Percentiles rank a stretch among this genome's conserved stretches.
These are phyloP conservation scores for Pecten maximus DNA, from an alignment of 2,888 invertebrate genomes.

Conservation along the genomic window DNA sequence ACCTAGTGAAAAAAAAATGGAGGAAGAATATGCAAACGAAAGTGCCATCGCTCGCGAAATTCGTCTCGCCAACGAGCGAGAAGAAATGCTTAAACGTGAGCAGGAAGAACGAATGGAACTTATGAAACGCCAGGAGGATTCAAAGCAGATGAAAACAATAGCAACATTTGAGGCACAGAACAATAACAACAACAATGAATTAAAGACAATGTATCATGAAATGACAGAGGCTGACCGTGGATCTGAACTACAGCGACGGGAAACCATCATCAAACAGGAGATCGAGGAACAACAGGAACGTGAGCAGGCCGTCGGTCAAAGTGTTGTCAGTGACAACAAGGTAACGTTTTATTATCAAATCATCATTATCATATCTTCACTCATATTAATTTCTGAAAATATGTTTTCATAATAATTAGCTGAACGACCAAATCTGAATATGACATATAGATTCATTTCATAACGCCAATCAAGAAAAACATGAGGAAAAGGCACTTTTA, in stretches of 20 bases:
- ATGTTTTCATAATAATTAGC: too few relatives aligned
- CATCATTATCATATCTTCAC: background rate
- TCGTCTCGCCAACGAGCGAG: slow-evolving; percentile 77
- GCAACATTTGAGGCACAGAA: slow-evolving; percentile 58
- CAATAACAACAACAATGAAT: slow-evolving; percentile 59
- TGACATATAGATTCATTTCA: too few relatives aligned
- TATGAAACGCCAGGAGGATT: slow-evolving; percentile 59
- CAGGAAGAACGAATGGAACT: slow-evolving; percentile 69
- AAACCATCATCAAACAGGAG: slow-evolving; percentile 67
- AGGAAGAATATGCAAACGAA: slow-evolving; percentile 66
- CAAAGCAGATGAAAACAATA: slow-evolving; percentile 52
- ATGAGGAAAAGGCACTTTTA: too few relatives aligned
- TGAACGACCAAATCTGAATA: too few relatives aligned
- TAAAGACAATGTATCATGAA: slow-evolving; percentile 72
- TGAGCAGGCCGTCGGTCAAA: slow-evolving; percentile 57
- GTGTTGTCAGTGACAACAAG: background rate
- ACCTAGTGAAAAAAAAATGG: slow-evolving; percentile 60
- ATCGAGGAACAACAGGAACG: slow-evolving; percentile 67
- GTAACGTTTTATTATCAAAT: background rate
- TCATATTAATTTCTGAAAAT: too few relatives aligned
- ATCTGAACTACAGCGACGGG: slow-evolving; percentile 69
- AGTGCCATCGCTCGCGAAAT: slow-evolving; percentile 80
- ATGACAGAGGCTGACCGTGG: slow-evolving; percentile 79
- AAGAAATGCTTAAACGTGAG: slow-evolving; percentile 73
- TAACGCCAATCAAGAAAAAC: too few relatives aligned